Conservation (phyloP, 2,113 vertebrate genomes). For the Grammomys surdaster region DNA sequence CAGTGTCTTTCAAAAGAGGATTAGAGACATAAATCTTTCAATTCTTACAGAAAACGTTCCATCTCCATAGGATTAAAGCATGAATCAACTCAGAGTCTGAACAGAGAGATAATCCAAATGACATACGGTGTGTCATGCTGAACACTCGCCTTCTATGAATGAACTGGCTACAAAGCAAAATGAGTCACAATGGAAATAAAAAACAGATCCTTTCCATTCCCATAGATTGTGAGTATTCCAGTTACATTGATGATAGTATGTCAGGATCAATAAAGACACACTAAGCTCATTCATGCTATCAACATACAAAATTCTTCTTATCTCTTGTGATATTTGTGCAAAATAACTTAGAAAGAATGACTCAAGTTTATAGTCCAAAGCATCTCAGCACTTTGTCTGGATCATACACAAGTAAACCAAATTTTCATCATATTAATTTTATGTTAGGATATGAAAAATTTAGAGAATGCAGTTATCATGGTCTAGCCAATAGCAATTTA, state of each 20-base stretch:
- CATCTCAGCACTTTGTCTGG: neutral
- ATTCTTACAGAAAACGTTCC: neutral
- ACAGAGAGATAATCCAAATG: constrained; percentile 15
- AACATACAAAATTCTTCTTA: neutral
- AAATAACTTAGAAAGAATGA: neutral
- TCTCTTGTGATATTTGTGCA: neutral
- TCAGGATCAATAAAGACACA: neutral
- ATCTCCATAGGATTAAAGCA: constrained; percentile 35
- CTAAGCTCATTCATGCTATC: neutral
- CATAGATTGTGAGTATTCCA: neutral
- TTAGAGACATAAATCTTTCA: neutral
- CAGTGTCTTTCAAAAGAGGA: neutral
- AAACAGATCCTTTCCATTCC: neutral
- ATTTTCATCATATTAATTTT: neutral
- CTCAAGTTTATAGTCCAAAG: neutral
- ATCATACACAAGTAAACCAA: neutral
- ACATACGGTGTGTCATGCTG: neutral
- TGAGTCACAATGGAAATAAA: neutral
- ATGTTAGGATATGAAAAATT: neutral
- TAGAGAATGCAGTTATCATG: neutral
- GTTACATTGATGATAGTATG: neutral
- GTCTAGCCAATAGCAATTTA: neutral
- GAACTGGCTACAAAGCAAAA: constrained; percentile 4
- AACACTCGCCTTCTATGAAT: constrained; percentile 22
- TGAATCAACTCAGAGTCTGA: constrained; percentile 37